Percentiles rank a stretch among this genome's conserved stretches.
These are phyloP conservation scores for Mugil cephalus DNA, from an alignment of 2,113 vertebrate species.

Conservation along the genomic window DNA sequence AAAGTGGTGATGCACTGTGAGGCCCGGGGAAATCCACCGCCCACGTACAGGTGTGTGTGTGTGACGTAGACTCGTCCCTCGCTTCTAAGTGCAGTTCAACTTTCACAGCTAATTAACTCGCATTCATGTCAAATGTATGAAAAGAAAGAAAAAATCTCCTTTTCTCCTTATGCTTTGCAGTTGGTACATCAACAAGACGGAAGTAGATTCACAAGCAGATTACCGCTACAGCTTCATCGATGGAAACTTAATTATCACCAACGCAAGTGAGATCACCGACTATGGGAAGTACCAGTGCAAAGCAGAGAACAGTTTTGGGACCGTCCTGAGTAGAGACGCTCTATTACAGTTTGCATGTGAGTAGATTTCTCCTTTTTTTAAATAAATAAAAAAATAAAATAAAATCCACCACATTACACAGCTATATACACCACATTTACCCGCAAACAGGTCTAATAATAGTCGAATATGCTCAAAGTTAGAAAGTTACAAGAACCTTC, in stretches of 20 bases:
- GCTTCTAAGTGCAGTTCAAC: constrained; percentile 10
- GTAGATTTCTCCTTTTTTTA: constrained; percentile 72
- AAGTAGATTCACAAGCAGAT: constrained; percentile 87
- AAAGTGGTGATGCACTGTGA: constrained; percentile 93
- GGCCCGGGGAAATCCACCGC: constrained; percentile 89
- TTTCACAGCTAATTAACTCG: constrained; percentile 26
- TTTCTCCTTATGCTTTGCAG: constrained; percentile 75
- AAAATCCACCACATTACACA: too few relatives aligned
- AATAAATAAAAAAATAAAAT: too few relatives aligned
- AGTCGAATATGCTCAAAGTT: not conserved
- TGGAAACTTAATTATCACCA: constrained; percentile 91
- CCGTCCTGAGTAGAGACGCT: constrained; percentile 90
- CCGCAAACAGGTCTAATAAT: not conserved
- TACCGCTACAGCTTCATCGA: constrained; percentile 91
- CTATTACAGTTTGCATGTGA: constrained; percentile 96
- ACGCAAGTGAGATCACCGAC: constrained; percentile 89
- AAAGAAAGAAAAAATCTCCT: not conserved
- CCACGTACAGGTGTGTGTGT: constrained; percentile 93
- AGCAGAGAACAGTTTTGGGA: constrained; percentile 89
- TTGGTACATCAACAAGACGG: constrained; percentile 93
- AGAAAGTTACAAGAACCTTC: too few relatives aligned
- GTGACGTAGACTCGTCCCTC: constrained; percentile 26
- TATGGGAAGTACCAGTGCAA: constrained; percentile 93
- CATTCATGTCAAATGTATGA: constrained; percentile 15
- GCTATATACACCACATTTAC: too few relatives aligned